Conservation (phyloP, 2,888 invertebrate genomes). For the Trimorus sp. region DNA sequence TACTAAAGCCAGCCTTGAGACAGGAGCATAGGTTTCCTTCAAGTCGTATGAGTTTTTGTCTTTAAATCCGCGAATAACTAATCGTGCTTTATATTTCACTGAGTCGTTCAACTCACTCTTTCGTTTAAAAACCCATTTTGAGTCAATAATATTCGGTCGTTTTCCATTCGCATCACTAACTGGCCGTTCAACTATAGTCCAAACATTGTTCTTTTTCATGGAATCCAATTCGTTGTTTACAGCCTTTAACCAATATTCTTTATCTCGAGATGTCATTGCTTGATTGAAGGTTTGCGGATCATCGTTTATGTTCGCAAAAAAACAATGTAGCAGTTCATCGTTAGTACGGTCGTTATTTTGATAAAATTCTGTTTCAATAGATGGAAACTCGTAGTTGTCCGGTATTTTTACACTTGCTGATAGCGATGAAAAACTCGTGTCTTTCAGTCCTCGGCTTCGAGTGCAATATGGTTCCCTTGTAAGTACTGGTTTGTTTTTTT, state of each 20-base stretch:
- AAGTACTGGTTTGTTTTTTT: too few species aligned
- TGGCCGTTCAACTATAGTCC: conserved; percentile 25
- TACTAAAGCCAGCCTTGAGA: not conserved
- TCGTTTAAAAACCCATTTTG: too few species aligned
- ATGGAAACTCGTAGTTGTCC: too few species aligned
- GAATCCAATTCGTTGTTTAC: conserved; percentile 40
- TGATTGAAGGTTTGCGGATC: conserved; percentile 39
- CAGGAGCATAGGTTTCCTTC: conserved; percentile 8
- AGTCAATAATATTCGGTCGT: too few species aligned
- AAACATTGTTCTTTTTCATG: conserved; percentile 46
- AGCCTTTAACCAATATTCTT: conserved; percentile 46
- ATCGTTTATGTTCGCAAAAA: conserved; percentile 28
- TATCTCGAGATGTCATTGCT: conserved; percentile 44
- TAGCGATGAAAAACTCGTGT: not conserved
- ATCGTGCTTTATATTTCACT: not conserved
- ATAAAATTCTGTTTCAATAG: too few species aligned
- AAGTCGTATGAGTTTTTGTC: conserved; percentile 1
- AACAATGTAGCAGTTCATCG: conserved; percentile 10
- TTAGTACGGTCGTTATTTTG: too few species aligned
- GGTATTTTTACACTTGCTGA: too few species aligned
- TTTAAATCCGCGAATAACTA: not conserved
- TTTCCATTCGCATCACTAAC: too few species aligned
- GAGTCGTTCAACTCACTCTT: too few species aligned
- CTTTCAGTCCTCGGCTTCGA: conserved; percentile 4
- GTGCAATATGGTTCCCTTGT: not conserved